phyloP scores from a whole-genome alignment of 2,888 invertebrate species.

The Microdon myrmicae region DNA sequence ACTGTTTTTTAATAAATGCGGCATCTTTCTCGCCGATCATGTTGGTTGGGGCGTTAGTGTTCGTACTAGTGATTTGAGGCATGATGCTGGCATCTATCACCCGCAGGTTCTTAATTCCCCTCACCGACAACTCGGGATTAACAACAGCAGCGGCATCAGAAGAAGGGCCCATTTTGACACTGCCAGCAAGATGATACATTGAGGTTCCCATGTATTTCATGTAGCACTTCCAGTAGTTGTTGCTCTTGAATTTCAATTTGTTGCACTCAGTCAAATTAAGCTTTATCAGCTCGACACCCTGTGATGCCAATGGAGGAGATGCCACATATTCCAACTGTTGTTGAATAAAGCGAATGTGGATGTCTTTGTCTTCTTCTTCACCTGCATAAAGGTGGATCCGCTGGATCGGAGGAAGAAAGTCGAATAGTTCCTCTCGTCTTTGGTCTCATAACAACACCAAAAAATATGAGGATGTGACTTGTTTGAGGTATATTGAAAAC shows the following conservation, averaged over 20 bases:
- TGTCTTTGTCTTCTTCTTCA: slow-evolving; percentile 69
- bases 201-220: slow-evolving; percentile 69
- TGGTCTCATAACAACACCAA: slow-evolving; percentile 67
- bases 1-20: slow-evolving; percentile 67
- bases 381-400: slow-evolving; percentile 73
- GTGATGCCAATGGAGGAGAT: slow-evolving; percentile 65
- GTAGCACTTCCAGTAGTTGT: slow-evolving; percentile 71
- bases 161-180: slow-evolving; percentile 74
- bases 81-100: slow-evolving; percentile 86
- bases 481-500: slow-evolving; percentile 42
- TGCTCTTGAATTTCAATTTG: slow-evolving; percentile 56
- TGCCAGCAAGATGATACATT: slow-evolving; percentile 77
- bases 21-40: slow-evolving; percentile 89
- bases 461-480: slow-evolving; percentile 62
- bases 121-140: slow-evolving; percentile 68
- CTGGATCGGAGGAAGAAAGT: slow-evolving; percentile 70
- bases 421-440: slow-evolving; percentile 71
- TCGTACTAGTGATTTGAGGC: slow-evolving; percentile 80
- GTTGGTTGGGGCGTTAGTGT: slow-evolving; percentile 85
- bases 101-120: slow-evolving; percentile 74
- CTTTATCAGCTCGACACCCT: slow-evolving; percentile 56
- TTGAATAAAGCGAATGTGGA: slow-evolving; percentile 66
- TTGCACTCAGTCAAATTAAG: slow-evolving; percentile 54
- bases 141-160: slow-evolving; percentile 69
- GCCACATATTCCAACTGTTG: slow-evolving; percentile 63